phyloP scores from a whole-genome alignment of 2,113 vertebrate species.

The Ceyx cyanopectus region DNA sequence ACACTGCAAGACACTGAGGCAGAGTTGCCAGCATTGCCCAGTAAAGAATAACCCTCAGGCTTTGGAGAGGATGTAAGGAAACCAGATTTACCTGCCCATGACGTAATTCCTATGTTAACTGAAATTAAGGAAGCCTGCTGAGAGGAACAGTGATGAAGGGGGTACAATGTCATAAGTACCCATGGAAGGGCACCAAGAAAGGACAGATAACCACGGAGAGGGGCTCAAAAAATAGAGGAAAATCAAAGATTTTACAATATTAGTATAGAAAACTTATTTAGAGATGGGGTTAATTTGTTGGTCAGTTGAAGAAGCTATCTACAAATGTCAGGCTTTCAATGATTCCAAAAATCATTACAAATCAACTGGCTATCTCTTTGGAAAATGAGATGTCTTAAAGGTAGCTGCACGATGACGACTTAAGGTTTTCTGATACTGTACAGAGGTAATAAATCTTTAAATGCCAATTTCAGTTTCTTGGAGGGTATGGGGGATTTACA shows the following conservation, averaged over 20 bases:
- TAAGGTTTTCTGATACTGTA: neutral
- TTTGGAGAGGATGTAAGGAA: neutral
- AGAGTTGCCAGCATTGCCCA: neutral
- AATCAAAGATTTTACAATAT: neutral
- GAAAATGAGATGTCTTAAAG: neutral
- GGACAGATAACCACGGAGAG: neutral
- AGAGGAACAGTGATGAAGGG: neutral
- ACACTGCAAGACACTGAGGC: neutral
- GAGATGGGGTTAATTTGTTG: neutral
- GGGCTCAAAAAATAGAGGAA: neutral
- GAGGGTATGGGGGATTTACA: neutral
- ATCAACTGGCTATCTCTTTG: neutral
- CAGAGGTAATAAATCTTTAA: neutral
- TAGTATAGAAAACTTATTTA: neutral
- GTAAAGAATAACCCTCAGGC: neutral
- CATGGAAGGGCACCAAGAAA: neutral
- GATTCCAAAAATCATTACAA: neutral
- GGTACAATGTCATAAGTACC: fast-evolving
- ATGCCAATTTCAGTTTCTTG: neutral
- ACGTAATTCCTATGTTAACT: neutral
- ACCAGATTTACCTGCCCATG: neutral
- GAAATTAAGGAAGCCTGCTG: neutral
- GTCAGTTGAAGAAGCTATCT: neutral
- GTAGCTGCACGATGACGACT: neutral
- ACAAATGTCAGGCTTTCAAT: neutral